Evolutionary conservation across 2,888 invertebrate species (phyloP).

Genomic region (Pycnomerus fuliginosus): DNA sequence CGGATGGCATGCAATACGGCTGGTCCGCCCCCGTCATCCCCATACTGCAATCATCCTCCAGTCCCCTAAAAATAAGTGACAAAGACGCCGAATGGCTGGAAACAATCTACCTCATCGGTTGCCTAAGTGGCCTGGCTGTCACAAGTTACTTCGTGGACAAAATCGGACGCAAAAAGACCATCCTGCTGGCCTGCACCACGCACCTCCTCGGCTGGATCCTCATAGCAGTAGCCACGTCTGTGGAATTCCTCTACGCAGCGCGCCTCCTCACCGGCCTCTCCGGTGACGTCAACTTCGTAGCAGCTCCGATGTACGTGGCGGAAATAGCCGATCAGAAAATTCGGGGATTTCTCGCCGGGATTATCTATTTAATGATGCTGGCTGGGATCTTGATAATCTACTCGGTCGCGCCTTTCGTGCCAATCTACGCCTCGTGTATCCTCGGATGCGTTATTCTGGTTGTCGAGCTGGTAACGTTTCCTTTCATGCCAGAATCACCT

Average conservation of each 20-base stretch:
- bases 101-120: too few relatives aligned
- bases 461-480: conserved; percentile 41
- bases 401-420: conserved; percentile 40
- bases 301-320: conserved; percentile 49
- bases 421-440: conserved; percentile 42
- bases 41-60: too few relatives aligned
- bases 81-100: too few relatives aligned
- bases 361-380: conserved; percentile 48
- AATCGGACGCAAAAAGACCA: too few relatives aligned
- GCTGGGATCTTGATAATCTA: conserved; percentile 44
- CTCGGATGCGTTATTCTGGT: conserved; percentile 41
- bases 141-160: too few relatives aligned
- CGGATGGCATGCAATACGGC: too few relatives aligned
- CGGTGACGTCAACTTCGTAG: conserved; percentile 47
- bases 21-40: too few relatives aligned
- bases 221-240: too few relatives aligned
- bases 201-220: too few relatives aligned
- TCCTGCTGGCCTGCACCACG: too few relatives aligned
- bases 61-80: too few relatives aligned
- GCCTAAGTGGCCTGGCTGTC: too few relatives aligned
- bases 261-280: conserved; percentile 43
- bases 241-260: conserved; percentile 40
- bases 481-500: conserved; percentile 49
- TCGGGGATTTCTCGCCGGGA: conserved; percentile 45
- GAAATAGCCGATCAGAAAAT: conserved; percentile 49